A percentile compares a stretch with the other conserved stretches of the same genome.
These are phyloP conservation scores for Erithacus rubecula DNA, from an alignment of 2,797 vertebrate species.

Conservation along the genomic window DNA sequence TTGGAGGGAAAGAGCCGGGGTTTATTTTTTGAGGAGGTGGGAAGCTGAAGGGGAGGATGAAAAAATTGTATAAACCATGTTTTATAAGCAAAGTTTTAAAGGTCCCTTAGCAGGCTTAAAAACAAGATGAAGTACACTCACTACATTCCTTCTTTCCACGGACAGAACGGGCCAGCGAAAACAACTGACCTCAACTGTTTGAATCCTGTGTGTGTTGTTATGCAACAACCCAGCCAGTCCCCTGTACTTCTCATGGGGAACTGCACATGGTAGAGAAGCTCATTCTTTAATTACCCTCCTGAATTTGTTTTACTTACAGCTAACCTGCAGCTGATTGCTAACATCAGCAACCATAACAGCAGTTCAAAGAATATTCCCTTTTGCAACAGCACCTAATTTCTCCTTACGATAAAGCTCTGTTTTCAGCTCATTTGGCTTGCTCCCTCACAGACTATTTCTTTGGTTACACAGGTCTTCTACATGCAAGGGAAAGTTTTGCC, in stretches of 20 bases:
- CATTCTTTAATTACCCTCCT: not conserved
- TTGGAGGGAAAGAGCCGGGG: not conserved
- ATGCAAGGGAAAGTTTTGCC: not conserved
- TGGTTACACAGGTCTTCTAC: not conserved
- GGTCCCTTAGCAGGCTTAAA: not conserved
- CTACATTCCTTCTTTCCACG: slow-evolving; percentile 32
- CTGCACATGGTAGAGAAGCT: not conserved
- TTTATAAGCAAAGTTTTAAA: slow-evolving; percentile 48
- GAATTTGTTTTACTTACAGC: not conserved
- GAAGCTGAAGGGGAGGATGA: not conserved
- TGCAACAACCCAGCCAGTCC: not conserved
- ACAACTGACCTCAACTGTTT: slow-evolving; percentile 58
- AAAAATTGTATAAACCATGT: slow-evolving; percentile 1
- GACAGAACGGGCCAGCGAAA: slow-evolving; percentile 30
- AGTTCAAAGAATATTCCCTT: not conserved
- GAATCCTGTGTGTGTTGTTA: not conserved
- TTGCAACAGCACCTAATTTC: not conserved
- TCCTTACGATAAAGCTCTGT: not conserved
- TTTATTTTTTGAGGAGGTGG: not conserved
- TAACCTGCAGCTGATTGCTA: not conserved
- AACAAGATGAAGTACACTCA: slow-evolving; percentile 5
- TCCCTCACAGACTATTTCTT: not conserved
- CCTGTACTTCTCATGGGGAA: not conserved
- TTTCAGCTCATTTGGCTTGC: not conserved
- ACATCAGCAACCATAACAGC: not conserved